phyloP scores from a whole-genome alignment of 92 coral and sea anemone genomes.

The Parazoanthus swiftii region DNA sequence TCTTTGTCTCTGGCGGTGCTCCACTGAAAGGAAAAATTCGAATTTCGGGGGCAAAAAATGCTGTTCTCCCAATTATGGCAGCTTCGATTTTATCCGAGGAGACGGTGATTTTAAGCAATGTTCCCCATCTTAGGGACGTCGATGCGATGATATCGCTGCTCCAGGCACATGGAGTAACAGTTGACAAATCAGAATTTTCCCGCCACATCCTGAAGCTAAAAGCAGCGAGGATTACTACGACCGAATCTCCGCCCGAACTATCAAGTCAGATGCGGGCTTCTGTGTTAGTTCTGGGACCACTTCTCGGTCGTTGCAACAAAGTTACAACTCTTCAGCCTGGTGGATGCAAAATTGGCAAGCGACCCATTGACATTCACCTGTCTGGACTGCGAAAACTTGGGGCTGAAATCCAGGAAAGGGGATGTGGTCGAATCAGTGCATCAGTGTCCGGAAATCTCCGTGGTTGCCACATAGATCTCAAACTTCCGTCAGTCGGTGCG shows the following conservation, averaged over 20 bases:
- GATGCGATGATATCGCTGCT: constrained; percentile 46
- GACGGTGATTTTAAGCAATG: constrained; percentile 29
- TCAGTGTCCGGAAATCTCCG: constrained; percentile 20
- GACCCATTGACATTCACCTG: constrained; percentile 49
- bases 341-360: constrained; percentile 48
- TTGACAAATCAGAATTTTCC: not conserved
- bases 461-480: constrained; percentile 35
- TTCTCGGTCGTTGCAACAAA: constrained; percentile 47
- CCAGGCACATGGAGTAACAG: constrained; percentile 45
- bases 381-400: constrained; percentile 49
- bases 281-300: constrained; percentile 44
- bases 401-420: constrained; percentile 15
- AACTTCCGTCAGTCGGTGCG: constrained; percentile 55
- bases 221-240: constrained; percentile 10
- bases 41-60: constrained; percentile 59
- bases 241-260: constrained; percentile 5
- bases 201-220: constrained; percentile 16
- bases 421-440: not conserved
- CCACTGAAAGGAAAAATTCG: constrained; percentile 31
- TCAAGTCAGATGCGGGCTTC: constrained; percentile 38
- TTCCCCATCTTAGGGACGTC: constrained; percentile 49
- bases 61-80: constrained; percentile 52
- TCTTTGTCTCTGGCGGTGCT: constrained; percentile 25
- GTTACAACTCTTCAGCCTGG: constrained; percentile 43
- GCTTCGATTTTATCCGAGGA: constrained; percentile 45